A percentile compares a stretch with the other conserved stretches of the same genome.
phyloP scores from a whole-genome alignment of 92 coral and sea anemone species.

The Siderastrea radians region DNA sequence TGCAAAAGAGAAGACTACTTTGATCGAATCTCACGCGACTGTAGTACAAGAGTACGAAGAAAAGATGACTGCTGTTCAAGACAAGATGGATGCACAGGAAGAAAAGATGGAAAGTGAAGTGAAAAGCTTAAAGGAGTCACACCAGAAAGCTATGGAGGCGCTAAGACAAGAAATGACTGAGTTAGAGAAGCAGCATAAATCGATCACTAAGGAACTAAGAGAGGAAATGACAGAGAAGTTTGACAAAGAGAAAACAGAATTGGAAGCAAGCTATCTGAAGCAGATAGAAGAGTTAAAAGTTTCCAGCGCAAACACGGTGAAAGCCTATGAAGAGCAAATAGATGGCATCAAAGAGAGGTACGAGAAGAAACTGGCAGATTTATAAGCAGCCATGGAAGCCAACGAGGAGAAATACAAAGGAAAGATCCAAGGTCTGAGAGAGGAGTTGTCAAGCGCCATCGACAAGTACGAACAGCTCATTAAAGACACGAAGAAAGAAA shows the following conservation, averaged over 20 bases:
- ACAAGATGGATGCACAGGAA: slow-evolving; percentile 23
- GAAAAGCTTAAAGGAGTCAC: slow-evolving; percentile 28
- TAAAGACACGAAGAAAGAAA: slow-evolving; percentile 43
- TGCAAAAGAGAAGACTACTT: slow-evolving; percentile 20
- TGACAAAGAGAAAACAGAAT: slow-evolving; percentile 9
- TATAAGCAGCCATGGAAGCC: slow-evolving; percentile 51
- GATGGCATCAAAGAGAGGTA: slow-evolving; percentile 14
- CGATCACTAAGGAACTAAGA: slow-evolving; percentile 21
- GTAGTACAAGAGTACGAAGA: slow-evolving; percentile 46
- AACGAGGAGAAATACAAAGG: slow-evolving; percentile 37
- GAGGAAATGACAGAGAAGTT: slow-evolving; percentile 25
- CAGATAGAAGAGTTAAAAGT: slow-evolving; percentile 24
- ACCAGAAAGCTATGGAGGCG: slow-evolving; percentile 22
- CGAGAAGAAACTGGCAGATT: slow-evolving; percentile 43
- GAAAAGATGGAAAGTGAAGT: slow-evolving; percentile 31
- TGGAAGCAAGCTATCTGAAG: slow-evolving; percentile 32
- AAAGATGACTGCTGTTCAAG: slow-evolving; percentile 28
- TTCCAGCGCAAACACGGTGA: slow-evolving; percentile 10
- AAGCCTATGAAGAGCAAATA: slow-evolving; percentile 29
- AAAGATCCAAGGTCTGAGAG: slow-evolving; percentile 38
- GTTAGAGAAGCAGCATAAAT: slow-evolving; percentile 26
- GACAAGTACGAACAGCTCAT: slow-evolving; percentile 47
- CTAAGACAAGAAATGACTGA: slow-evolving; percentile 27
- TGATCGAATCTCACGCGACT: slow-evolving; percentile 43
- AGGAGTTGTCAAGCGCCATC: slow-evolving; percentile 25